Evolutionary conservation across 2,113 vertebrate species (phyloP).

Genomic region (Kryptolebias marmoratus): DNA sequence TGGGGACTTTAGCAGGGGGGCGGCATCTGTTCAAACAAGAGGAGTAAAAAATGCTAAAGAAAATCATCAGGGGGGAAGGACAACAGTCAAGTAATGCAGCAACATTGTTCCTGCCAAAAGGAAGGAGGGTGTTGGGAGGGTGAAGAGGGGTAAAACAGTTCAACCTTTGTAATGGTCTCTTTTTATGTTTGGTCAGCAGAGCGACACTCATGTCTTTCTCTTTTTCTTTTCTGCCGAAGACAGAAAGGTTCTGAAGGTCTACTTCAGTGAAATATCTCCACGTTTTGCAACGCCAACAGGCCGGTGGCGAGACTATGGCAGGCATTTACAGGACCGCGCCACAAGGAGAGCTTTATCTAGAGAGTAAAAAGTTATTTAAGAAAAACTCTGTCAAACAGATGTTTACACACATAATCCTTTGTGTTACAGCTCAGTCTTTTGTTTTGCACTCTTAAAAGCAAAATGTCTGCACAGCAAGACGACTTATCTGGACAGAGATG

Average conservation of each 20-base stretch:
- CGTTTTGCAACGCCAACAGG: constrained; percentile 2
- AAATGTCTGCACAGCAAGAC: constrained; percentile 25
- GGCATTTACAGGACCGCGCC: constrained; percentile 35
- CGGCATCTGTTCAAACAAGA: constrained; percentile 82
- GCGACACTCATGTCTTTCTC: constrained; percentile 48
- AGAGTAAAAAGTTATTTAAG: constrained; percentile 47
- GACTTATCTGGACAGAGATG: constrained; percentile 52
- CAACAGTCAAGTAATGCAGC: constrained; percentile 74
- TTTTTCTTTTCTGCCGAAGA: constrained; percentile 31
- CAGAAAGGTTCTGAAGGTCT: constrained; percentile 43
- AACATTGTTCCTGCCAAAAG: constrained; percentile 75
- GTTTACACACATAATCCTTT: constrained; percentile 41
- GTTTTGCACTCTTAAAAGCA: constrained; percentile 36
- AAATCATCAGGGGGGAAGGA: constrained; percentile 76
- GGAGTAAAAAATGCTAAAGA: constrained; percentile 75
- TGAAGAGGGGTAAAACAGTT: constrained; percentile 69
- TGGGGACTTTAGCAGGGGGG: constrained; percentile 60
- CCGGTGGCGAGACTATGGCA: constrained; percentile 32
- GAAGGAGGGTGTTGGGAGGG: constrained; percentile 55
- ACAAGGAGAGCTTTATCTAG: constrained; percentile 49
- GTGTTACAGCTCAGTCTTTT: constrained; percentile 28
- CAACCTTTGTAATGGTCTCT: constrained; percentile 70
- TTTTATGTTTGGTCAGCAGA: constrained; percentile 75
- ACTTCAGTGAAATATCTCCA: constrained; percentile 29
- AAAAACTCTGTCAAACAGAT: constrained; percentile 23